Evolutionary conservation across 2,797 vertebrate genomes (phyloP).

Genomic region (Synaphobranchus kaupii): DNA sequence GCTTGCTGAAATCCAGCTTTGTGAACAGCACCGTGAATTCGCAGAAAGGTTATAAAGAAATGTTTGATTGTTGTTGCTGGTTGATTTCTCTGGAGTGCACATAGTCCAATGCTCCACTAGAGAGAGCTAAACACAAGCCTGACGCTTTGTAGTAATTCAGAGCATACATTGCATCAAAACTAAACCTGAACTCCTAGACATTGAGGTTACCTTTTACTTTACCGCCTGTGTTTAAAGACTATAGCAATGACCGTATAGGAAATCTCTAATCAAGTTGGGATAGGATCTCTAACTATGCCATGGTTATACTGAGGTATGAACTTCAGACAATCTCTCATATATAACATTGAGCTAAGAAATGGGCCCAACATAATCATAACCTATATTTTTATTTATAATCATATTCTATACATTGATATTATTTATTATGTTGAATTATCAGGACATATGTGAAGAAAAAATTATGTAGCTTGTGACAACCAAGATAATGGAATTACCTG

Average conservation of each 20-base stretch:
- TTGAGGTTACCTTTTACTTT: background rate
- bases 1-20: no score
- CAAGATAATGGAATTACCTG: no score
- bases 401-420: background rate
- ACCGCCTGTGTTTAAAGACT: background rate
- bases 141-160: background rate
- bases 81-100: background rate
- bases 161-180: background rate
- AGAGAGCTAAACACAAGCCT: background rate
- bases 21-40: no score
- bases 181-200: background rate
- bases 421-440: background rate
- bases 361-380: no score
- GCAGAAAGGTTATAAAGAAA: no score
- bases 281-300: background rate
- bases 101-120: background rate
- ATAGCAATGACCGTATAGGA: background rate
- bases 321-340: background rate
- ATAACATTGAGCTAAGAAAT: background rate
- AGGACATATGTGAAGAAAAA: background rate
- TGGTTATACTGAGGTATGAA: background rate
- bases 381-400: background rate
- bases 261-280: background rate
- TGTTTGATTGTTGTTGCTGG: background rate
- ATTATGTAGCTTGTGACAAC: background rate